Evolutionary conservation across 1,140 invertebrate species (phyloP), one percentile per base, ranked within the genome.

Genomic region (Ditylenchus dipsaci): DNA sequence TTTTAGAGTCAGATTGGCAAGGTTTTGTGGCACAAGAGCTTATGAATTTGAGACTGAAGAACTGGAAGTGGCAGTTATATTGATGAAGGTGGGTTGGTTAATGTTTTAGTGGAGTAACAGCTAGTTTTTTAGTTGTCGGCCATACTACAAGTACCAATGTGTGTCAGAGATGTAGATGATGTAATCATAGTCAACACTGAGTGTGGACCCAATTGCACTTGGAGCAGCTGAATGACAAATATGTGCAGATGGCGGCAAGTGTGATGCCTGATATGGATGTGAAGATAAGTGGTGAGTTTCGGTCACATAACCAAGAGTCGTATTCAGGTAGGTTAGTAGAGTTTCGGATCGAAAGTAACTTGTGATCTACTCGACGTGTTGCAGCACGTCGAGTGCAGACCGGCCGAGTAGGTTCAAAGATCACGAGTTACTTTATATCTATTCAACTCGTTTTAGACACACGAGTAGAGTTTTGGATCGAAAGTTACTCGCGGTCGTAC

Each of bases 221-320:
- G 26, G 57, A 71, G 9, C 47, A 69, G 19, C 63, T 71, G 49
- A 38, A 13, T 23, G 7, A 21, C 21, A 30, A 30, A n/a, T 47
- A 63, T 13, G 63, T 26, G 23, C n/a, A 67, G 8, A 29, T 29
- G 58, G 19, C 30, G 7, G 15, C 8, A 13, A 57, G 47, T 19
- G 65, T 23, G 23, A 19, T 73, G 43, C 74, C 71, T 13, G 72
- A 73, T n/a, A 26, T 73, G 38, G 63, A 73, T 23, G 26, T 73
- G 27, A 42, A 75, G 17, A 75, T 73, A 5, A 45, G 30, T 21
- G 74, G 72, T 77, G 15, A 56, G 74, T 38, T 11, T 38, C 3
- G 11, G 11, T 38, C 11, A 11, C 33, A 38, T n/a, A n/a, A n/a
- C n/a, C n/a, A n/a, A n/a, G n/a, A n/a, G n/a, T n/a, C n/a, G n/a